These are phyloP conservation scores for Crambe crambe DNA, from an alignment of 37 sponge, comb jelly and placozoan species.

Conservation along the genomic window DNA sequence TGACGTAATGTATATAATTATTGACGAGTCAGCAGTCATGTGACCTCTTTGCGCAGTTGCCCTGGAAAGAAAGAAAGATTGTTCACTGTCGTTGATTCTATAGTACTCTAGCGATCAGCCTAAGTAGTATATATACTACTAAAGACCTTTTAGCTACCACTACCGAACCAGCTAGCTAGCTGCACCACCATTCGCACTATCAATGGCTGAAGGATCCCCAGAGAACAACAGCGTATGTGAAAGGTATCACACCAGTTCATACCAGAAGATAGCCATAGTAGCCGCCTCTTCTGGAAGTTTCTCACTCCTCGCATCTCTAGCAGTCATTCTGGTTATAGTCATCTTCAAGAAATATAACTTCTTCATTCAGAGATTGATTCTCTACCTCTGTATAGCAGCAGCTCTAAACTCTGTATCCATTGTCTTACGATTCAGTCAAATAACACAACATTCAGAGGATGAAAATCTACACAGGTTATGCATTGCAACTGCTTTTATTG, in stretches of 20 bases:
- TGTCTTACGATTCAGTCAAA: slow-evolving; percentile 18
- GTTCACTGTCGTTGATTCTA: too few relatives aligned
- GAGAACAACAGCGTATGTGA: slow-evolving; percentile 2
- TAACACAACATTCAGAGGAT: neutral
- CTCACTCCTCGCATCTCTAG: slow-evolving; percentile 27
- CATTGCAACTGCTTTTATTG: slow-evolving; percentile 23
- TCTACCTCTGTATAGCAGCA: slow-evolving; percentile 73
- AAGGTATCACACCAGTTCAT: neutral
- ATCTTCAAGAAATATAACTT: slow-evolving; percentile 78
- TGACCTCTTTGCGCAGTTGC: too few relatives aligned
- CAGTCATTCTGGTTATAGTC: slow-evolving; percentile 63
- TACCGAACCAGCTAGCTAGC: too few relatives aligned
- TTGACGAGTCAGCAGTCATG: too few relatives aligned
- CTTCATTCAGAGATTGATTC: slow-evolving; percentile 81
- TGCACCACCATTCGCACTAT: too few relatives aligned
- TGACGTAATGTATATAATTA: too few relatives aligned
- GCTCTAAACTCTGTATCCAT: slow-evolving; percentile 37
- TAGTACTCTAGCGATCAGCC: too few relatives aligned
- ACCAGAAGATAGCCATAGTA: slow-evolving; percentile 13
- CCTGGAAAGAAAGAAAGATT: too few relatives aligned
- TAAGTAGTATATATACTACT: too few relatives aligned
- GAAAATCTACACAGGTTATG: neutral
- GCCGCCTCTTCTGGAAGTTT: slow-evolving; percentile 1
- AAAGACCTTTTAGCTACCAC: too few relatives aligned
- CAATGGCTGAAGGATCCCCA: too few relatives aligned